Conservation (phyloP, 2,797 vertebrate species). For the Dendrocincla fuliginosa region DNA sequence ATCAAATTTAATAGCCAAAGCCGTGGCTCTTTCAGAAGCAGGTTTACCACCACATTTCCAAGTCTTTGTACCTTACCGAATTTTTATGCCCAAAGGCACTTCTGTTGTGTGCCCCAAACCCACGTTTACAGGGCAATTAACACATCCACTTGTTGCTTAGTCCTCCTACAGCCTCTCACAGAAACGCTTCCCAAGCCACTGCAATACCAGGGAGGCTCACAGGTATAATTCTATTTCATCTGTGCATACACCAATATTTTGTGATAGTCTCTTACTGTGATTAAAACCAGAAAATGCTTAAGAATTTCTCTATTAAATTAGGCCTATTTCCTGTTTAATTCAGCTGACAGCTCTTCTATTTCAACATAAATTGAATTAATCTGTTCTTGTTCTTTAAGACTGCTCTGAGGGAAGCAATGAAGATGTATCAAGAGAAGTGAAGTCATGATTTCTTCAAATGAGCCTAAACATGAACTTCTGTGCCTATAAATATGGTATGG, state of each 20-base stretch:
- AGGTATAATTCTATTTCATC: not conserved
- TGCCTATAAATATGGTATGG: not conserved
- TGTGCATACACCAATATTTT: not conserved
- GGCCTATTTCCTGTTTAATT: constrained; percentile 50
- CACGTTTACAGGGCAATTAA: accelerated
- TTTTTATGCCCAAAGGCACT: not conserved
- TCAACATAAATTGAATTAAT: constrained; percentile 36
- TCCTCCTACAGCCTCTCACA: not conserved
- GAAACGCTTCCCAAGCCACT: not conserved
- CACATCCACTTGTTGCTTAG: not conserved
- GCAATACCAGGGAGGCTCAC: not conserved
- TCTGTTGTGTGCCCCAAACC: not conserved
- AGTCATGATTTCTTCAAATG: not conserved
- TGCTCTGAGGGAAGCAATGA: constrained; percentile 9
- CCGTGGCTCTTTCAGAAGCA: not conserved
- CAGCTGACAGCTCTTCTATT: constrained; percentile 40
- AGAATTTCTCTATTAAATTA: constrained; percentile 52
- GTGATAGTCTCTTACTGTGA: constrained; percentile 21
- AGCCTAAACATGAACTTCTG: not conserved
- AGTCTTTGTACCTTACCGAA: not conserved
- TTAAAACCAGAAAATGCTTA: constrained; percentile 60
- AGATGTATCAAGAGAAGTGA: not conserved
- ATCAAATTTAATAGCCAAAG: not conserved
- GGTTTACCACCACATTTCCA: not conserved
- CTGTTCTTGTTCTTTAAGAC: not conserved